Percentiles rank a stretch among this genome's conserved stretches.
Evolutionary conservation across 2,113 vertebrate species (phyloP).

Genomic region (Penelope pileata): DNA sequence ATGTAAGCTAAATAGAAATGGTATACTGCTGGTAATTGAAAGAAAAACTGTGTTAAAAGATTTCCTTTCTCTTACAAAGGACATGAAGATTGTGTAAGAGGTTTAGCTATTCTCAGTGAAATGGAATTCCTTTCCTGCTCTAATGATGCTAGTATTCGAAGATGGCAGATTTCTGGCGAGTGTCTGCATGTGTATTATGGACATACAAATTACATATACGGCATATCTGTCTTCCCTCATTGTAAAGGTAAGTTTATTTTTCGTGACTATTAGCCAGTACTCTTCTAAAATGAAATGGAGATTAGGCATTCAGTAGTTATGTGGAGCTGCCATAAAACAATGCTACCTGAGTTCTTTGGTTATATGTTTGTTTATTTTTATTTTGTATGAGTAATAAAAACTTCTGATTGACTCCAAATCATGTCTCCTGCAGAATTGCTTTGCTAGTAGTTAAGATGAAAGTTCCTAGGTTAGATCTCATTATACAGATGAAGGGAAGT

Average conservation of each 20-base stretch:
- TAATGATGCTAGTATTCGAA: slow-evolving; percentile 92
- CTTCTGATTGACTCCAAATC: background rate
- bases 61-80: slow-evolving; percentile 76
- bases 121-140: slow-evolving; percentile 96
- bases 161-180: slow-evolving; percentile 92
- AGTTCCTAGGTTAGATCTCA: background rate
- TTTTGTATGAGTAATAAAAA: background rate
- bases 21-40: background rate
- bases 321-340: background rate
- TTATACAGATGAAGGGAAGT: background rate
- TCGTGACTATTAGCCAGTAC: background rate
- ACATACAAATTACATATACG: slow-evolving; percentile 98
- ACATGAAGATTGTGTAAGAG: slow-evolving; percentile 97
- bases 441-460: background rate
- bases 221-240: slow-evolving; percentile 89
- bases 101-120: slow-evolving; percentile 89
- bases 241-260: slow-evolving; percentile 82
- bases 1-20: background rate
- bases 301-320: background rate
- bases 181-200: slow-evolving; percentile 92
- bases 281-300: background rate
- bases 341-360: too few relatives aligned
- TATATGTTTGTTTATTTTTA: background rate
- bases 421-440: background rate
- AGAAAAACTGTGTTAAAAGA: background rate